Evolutionary conservation across 1,140 invertebrate species (phyloP).

Genomic region (Reticulitermes speratus): DNA sequence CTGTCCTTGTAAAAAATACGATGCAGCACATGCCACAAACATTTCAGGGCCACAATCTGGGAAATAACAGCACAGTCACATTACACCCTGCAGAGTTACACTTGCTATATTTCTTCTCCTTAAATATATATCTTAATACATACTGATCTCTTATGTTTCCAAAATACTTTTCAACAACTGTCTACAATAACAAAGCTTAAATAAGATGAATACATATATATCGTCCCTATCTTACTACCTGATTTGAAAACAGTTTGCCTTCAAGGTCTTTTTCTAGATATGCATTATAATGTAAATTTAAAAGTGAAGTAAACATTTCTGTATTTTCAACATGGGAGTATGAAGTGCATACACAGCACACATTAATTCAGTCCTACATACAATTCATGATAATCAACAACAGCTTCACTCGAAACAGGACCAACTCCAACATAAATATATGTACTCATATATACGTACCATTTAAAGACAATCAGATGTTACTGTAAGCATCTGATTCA

Average conservation of each 20-base stretch:
- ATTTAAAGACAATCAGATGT: no score
- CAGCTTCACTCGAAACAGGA: no score
- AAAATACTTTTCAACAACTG: neutral
- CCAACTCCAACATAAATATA: no score
- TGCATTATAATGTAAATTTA: neutral
- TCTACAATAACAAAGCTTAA: slow-evolving; percentile 10
- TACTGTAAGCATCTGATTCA: no score
- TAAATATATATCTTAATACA: neutral
- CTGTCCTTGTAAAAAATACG: neutral
- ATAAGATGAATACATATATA: neutral
- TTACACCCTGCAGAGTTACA: neutral
- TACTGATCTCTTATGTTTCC: neutral
- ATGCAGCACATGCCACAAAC: neutral
- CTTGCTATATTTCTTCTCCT: slow-evolving; percentile 5
- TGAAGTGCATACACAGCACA: neutral
- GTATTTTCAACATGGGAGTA: neutral
- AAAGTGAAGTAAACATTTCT: neutral
- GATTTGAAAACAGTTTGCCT: neutral
- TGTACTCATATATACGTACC: no score
- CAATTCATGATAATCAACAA: no score
- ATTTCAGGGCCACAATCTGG: neutral
- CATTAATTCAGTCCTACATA: no score
- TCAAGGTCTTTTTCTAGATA: neutral
- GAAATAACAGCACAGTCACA: neutral
- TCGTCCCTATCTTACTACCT: neutral